Percentiles rank a stretch among this genome's conserved stretches.
These are phyloP conservation scores for Eulacestoma nigropectus DNA, from an alignment of 2,113 vertebrate genomes.

Conservation along the genomic window DNA sequence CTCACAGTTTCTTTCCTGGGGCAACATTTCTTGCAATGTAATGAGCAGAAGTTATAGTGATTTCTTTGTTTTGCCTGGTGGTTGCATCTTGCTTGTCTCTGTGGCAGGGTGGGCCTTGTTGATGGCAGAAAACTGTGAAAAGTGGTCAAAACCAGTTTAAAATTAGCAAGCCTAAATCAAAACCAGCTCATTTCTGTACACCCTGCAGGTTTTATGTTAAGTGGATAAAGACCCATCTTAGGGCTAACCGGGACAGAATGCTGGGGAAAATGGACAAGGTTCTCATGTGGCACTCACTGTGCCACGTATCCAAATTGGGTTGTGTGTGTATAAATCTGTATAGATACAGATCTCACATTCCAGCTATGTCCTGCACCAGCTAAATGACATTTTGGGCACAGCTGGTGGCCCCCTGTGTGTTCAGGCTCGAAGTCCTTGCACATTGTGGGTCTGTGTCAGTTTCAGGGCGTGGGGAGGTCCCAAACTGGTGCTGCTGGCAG, in stretches of 20 bases:
- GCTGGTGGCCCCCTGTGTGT: neutral
- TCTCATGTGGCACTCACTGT: fast-evolving
- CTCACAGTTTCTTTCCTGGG: constrained; percentile 39
- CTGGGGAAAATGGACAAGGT: neutral
- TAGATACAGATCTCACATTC: fast-evolving
- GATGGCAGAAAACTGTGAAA: neutral
- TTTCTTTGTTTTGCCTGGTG: neutral
- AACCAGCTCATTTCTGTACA: neutral
- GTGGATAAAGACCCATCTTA: neutral
- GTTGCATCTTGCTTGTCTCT: neutral
- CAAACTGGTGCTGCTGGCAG: neutral
- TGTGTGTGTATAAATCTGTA: neutral
- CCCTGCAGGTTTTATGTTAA: neutral
- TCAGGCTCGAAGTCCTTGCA: neutral
- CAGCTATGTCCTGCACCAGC: neutral
- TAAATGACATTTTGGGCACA: neutral
- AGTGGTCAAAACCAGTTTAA: neutral
- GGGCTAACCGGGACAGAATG: fast-evolving
- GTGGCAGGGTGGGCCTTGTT: neutral
- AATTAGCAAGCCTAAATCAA: neutral
- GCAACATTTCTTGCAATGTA: neutral
- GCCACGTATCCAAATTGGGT: fast-evolving
- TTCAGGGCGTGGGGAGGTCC: fast-evolving
- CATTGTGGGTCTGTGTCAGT: neutral
- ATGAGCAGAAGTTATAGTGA: neutral